These are phyloP conservation scores for Mamestra configurata DNA, from an alignment of 1,140 invertebrate genomes.

Conservation along the genomic window DNA sequence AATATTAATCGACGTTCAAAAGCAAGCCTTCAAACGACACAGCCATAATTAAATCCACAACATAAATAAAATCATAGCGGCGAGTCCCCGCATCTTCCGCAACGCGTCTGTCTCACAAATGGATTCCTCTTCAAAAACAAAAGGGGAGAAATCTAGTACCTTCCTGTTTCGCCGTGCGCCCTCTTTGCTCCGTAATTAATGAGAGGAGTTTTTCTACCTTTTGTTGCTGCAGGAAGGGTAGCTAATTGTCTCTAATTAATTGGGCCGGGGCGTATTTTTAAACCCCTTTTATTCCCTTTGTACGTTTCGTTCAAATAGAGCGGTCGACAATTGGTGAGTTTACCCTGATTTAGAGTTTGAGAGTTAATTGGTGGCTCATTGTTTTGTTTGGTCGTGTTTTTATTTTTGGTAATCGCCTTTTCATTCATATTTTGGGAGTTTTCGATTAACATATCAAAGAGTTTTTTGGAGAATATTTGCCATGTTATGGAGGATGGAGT, in stretches of 20 bases:
- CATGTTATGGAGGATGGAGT: no score
- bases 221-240: constrained; percentile 77
- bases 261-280: constrained; percentile 72
- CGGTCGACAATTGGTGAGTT: constrained; percentile 53
- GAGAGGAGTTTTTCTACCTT: constrained; percentile 83
- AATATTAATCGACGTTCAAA: not conserved
- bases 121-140: constrained; percentile 72
- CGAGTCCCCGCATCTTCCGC: constrained; percentile 27
- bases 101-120: constrained; percentile 54
- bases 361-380: constrained; percentile 69
- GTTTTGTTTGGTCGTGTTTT: constrained; percentile 58
- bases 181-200: constrained; percentile 77
- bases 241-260: constrained; percentile 85
- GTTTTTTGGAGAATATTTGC: not conserved
- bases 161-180: constrained; percentile 57
- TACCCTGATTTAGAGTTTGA: constrained; percentile 66
- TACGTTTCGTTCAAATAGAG: constrained; percentile 50
- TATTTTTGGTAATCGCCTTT: constrained; percentile 39
- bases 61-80: not conserved
- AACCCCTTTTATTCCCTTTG: constrained; percentile 67
- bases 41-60: constrained; percentile 20
- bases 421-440: not conserved
- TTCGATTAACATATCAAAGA: constrained; percentile 4
- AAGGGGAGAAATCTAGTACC: constrained; percentile 67
- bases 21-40: not conserved